Conservation (phyloP, 2,113 vertebrate species). For the Hymenochirus boettgeri region DNA sequence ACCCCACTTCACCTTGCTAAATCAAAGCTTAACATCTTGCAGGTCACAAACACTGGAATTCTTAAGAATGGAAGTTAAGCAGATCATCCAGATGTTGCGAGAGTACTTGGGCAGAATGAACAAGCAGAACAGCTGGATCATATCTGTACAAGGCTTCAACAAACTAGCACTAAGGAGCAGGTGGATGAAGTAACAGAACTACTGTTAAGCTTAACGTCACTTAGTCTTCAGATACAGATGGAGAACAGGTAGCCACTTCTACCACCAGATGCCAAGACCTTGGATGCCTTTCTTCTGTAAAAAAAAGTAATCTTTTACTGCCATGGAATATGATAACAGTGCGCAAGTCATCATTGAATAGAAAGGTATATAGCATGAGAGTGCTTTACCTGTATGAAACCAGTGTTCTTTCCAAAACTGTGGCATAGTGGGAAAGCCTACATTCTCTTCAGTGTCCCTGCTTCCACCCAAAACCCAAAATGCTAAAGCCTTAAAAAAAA, state of each 20-base stretch:
- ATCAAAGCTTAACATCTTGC: constrained; percentile 93
- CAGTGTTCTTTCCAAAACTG: too few species aligned
- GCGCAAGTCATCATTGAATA: too few species aligned
- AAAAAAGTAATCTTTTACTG: too few species aligned
- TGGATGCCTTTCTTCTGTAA: too few species aligned
- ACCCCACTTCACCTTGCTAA: constrained; percentile 90
- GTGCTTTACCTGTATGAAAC: too few species aligned
- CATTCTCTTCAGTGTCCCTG: too few species aligned
- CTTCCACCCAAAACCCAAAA: too few species aligned
- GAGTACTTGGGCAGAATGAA: constrained; percentile 90
- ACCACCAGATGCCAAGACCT: too few species aligned
- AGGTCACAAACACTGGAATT: constrained; percentile 89
- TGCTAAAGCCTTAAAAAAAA: too few species aligned
- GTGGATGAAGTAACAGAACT: constrained; percentile 96
- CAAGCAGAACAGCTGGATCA: constrained; percentile 88
- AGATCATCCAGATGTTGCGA: constrained; percentile 97
- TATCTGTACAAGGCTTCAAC: constrained; percentile 87
- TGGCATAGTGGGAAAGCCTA: too few species aligned
- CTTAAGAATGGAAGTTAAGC: constrained; percentile 87
- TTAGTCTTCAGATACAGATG: constrained; percentile 94
- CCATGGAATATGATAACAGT: neutral
- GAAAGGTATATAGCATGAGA: too few species aligned
- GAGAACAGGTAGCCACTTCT: constrained; percentile 65
- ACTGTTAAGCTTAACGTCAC: constrained; percentile 91
- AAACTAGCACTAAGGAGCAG: constrained; percentile 92